Evolutionary conservation across 2,113 vertebrate genomes (phyloP).

Genomic region (Macquaria australasica): DNA sequence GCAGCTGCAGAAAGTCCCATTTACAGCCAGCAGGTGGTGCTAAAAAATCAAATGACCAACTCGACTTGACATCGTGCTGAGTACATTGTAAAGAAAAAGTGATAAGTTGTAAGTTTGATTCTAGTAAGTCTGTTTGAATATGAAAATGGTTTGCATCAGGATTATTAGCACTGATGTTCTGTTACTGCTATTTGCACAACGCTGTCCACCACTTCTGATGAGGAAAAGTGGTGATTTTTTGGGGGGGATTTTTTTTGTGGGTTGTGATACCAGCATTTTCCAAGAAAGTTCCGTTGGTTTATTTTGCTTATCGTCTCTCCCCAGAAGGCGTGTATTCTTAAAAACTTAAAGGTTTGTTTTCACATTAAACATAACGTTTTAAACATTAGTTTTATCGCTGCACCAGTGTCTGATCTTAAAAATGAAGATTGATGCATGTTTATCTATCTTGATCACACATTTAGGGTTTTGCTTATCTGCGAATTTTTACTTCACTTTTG

Average conservation of each 20-base stretch:
- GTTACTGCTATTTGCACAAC: constrained; percentile 75
- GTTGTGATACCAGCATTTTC: constrained; percentile 63
- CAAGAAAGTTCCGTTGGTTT: neutral
- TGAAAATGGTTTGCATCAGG: constrained; percentile 47
- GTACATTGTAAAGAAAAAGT: constrained; percentile 6
- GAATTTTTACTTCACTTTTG: constrained; percentile 28
- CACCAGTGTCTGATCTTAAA: constrained; percentile 24
- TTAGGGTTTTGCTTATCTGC: neutral
- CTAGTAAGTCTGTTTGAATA: neutral
- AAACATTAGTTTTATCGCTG: constrained; percentile 13
- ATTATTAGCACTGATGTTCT: constrained; percentile 56
- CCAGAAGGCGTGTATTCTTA: constrained; percentile 3
- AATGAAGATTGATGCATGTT: neutral
- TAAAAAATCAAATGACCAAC: constrained; percentile 60
- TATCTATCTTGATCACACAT: too few species aligned
- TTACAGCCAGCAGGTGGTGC: constrained; percentile 77
- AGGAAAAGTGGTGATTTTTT: constrained; percentile 8
- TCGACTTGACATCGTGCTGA: constrained; percentile 15
- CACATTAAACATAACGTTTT: neutral
- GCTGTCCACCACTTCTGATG: constrained; percentile 29
- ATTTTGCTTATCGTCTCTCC: neutral
- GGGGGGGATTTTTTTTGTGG: constrained; percentile 21
- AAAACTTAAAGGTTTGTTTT: constrained; percentile 33
- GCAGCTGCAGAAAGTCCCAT: constrained; percentile 33
- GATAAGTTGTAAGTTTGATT: constrained; percentile 5